Evolutionary conservation across 2,888 invertebrate species (phyloP), one percentile per base, ranked within the genome.

Genomic region (Helicoverpa assulta): DNA sequence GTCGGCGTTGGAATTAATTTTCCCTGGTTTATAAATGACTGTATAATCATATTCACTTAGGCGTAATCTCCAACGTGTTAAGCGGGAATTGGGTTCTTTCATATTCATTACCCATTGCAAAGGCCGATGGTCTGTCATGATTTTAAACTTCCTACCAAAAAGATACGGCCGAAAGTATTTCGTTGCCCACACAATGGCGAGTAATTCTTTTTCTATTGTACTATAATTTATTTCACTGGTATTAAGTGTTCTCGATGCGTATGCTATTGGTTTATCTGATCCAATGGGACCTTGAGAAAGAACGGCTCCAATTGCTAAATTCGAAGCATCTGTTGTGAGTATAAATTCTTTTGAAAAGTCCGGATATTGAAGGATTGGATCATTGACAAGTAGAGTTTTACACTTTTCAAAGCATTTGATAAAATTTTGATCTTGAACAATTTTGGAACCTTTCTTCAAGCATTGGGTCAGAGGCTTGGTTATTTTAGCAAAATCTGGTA

Each of bases 101-200:
- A 56, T 40, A 14, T 19, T 56, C 37, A 56, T 56, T 1, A 58
- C 58, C 58, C 58, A 58, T 47, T 58, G 58, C 47, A 47, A 47
- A 29, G 47, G 58, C 8, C 18, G n/a, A n/a, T 50, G 50, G 18
- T 50, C 50, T n/a, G 50, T 50, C 50, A 40, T 12, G 10, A 40
- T 40, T 40, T 40, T 40, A 12, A 40, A 40, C 12, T 40, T 40
- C 12, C 40, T 40, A 8, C 40, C 40, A 40, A 40, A 57, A 43
- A 2, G 57, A 40, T 40, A 40, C 10, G 40, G 40, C 8, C 40
- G 40, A 12, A 40, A 40, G 40, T 40, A 40, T 3, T 40, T 40
- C 40, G 40, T 40, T 12, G 40, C 40, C 40, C 40, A 40, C 40
- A 40, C 40, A 10, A 40, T 40, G 3, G 40, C 40, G 8, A 40